Evolutionary conservation across 2,888 invertebrate genomes (phyloP).

Genomic region (Ophioninae sp.): DNA sequence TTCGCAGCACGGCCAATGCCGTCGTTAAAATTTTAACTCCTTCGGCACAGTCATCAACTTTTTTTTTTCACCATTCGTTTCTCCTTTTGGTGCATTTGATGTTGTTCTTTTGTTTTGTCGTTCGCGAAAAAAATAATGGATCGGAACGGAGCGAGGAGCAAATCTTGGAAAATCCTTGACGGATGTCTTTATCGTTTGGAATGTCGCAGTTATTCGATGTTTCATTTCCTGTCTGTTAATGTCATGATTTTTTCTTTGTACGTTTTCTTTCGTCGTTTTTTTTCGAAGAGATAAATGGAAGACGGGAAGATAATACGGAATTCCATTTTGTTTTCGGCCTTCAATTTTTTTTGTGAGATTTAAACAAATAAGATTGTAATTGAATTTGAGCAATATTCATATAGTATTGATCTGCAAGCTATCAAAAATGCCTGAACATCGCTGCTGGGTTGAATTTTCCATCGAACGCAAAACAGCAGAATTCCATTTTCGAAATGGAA

Average conservation of each 20-base stretch:
- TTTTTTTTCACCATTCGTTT: conserved; percentile 11
- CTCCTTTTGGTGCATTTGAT: conserved; percentile 5
- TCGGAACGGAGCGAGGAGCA: background rate
- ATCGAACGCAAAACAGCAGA: no score
- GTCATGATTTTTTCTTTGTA: background rate
- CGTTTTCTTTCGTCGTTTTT: background rate
- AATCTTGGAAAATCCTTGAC: background rate
- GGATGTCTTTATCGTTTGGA: background rate
- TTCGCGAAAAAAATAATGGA: background rate
- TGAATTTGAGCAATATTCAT: no score
- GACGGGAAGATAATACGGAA: no score
- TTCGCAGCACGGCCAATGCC: conserved; percentile 31
- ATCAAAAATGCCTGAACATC: no score
- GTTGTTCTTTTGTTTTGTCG: conserved; percentile 12
- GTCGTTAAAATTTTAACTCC: conserved; percentile 52
- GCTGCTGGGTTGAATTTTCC: no score
- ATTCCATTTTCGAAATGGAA: no score
- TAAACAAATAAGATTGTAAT: no score
- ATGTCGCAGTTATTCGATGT: background rate
- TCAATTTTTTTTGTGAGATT: no score
- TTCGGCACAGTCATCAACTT: conserved; percentile 31
- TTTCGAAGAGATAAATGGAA: background rate
- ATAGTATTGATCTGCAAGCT: no score
- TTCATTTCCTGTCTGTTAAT: background rate
- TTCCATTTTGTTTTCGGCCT: no score